Evolutionary conservation across 2,113 vertebrate genomes (phyloP).

Genomic region (Fulica atra): DNA sequence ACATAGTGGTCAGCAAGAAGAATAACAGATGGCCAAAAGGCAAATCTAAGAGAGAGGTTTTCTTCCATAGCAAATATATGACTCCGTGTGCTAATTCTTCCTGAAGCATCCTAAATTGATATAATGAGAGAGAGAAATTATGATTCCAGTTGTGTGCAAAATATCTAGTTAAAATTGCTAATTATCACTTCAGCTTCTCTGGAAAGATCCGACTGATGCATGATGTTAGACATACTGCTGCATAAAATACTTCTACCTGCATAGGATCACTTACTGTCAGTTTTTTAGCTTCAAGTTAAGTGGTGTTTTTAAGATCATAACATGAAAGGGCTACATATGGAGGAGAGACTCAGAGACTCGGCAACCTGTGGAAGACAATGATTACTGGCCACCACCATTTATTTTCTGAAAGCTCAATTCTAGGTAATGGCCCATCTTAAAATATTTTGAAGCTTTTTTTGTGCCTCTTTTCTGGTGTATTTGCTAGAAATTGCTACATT

Average conservation of each 20-base stretch:
- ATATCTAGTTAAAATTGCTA: not conserved
- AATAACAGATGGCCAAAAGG: conserved; percentile 87
- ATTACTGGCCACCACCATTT: not conserved
- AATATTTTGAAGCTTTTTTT: not conserved
- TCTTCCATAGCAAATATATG: conserved; percentile 89
- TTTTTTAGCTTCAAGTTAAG: not conserved
- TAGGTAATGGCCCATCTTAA: not conserved
- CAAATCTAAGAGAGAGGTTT: conserved; percentile 82
- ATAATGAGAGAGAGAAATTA: conserved; percentile 8
- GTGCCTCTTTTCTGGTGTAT: not conserved
- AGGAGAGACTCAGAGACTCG: not conserved
- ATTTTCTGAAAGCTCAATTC: not conserved
- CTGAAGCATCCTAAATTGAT: conserved; percentile 83
- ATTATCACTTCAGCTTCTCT: not conserved
- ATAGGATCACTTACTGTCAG: not conserved
- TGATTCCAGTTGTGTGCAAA: not conserved
- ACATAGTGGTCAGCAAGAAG: conserved; percentile 90
- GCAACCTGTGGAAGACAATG: not conserved
- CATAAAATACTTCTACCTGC: not conserved
- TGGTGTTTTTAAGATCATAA: not conserved
- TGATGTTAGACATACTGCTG: not conserved
- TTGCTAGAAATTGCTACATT: not conserved
- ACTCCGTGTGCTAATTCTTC: conserved; percentile 73
- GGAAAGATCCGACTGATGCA: not conserved
- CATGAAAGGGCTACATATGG: not conserved